Base-by-base conservation (phyloP, 2,888 invertebrate species). In the Pherbina coryleti region DNA sequence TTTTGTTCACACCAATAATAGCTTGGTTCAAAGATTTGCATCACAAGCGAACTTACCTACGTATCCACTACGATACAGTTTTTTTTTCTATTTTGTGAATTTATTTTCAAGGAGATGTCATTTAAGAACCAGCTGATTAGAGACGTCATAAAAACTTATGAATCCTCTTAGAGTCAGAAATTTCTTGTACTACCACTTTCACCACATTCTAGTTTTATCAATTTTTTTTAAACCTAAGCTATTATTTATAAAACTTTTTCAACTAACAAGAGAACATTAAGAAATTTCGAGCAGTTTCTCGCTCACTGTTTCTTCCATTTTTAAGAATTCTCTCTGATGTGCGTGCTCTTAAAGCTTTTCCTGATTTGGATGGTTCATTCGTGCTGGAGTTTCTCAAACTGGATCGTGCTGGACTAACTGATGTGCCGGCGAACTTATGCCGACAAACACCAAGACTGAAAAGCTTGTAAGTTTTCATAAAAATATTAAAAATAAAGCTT, bases 271-370 rank as follows among this genome's bases (percentile, higher is more conserved):
- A 82, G 82, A 82, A 82, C 80, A 80, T 80, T 80, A 83, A 82
- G 81, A 83, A 82, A 84, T 81, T 83, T 83, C 83, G 82, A 83
- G 83, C 82, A 82, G 81, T 82, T 82, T 82, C 83, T 84, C 83
- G 82, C 82, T 81, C 17, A 37, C n/a, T 66, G 44, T 19, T 25
- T 70, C 28, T 7, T 31, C n/a, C 5, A 0, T 62, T 8, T 84
- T 84, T 37, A 77, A 98, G 98, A 83, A 94, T 95, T 83, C 89
- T 98, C 82, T 97, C 97, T 64, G 97, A 97, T 90, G 94, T 95
- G 78, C 92, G 94, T 81, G 94, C 94, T 82, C 91, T 97, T 87
- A 93, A 92, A 79, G 91, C 91, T 82, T 95, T 98, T 90, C 98
- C 98, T 17, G 93, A 95, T 88, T 91, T 98, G 85, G 95, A 95